Evolutionary conservation across 2,113 vertebrate genomes (phyloP).

Genomic region (Calidris pugnax): DNA sequence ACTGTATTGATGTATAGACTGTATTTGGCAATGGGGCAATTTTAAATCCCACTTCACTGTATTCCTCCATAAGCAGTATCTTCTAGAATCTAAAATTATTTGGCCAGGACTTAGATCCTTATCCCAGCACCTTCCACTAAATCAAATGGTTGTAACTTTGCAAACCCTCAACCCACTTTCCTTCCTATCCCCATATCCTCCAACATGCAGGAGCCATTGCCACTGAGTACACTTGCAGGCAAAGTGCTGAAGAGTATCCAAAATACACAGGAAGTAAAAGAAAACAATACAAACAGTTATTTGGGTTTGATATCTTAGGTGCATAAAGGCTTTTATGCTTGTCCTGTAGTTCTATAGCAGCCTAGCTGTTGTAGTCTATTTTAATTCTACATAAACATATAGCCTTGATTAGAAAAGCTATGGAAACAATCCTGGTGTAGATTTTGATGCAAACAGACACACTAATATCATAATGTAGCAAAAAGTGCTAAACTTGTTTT

Average conservation of each 20-base stretch:
- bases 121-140: background rate
- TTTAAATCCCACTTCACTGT: background rate
- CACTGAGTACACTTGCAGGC: background rate
- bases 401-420: background rate
- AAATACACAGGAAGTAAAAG: background rate
- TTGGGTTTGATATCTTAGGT: background rate
- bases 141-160: background rate
- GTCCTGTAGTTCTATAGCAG: background rate
- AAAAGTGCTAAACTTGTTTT: background rate
- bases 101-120: background rate
- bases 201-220: background rate
- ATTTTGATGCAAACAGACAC: background rate
- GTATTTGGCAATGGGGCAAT: background rate
- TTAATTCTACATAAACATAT: background rate
- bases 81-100: background rate
- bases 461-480: background rate
- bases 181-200: fast-evolving
- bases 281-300: background rate
- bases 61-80: background rate
- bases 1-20: background rate
- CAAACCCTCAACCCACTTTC: background rate
- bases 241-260: background rate
- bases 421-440: fast-evolving
- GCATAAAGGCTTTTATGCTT: background rate
- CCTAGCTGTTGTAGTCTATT: background rate